These are phyloP conservation scores for Linnaemya tessellans DNA, from an alignment of 2,888 invertebrate genomes.

Conservation along the genomic window DNA sequence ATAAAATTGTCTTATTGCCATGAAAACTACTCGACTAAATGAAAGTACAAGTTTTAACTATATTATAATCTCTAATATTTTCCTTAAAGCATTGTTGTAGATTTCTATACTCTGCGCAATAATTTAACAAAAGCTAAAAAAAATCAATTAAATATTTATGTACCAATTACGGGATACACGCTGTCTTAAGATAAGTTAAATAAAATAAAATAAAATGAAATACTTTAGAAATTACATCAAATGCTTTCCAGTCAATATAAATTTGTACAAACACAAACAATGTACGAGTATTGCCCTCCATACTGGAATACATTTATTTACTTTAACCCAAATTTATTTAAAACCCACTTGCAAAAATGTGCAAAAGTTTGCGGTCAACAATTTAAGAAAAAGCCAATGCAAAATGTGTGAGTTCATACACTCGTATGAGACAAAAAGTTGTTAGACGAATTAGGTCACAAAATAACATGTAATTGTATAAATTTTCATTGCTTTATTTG, in stretches of 20 bases:
- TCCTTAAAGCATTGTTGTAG: background rate
- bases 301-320: background rate
- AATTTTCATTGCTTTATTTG: conserved; percentile 1
- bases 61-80: no score
- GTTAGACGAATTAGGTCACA: conserved; percentile 34
- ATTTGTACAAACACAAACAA: background rate
- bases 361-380: background rate
- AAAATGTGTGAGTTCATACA: background rate
- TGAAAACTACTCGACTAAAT: no score
- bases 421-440: background rate
- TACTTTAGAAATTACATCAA: background rate
- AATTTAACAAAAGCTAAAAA: background rate
- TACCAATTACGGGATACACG: background rate
- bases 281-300: background rate
- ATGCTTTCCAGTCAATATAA: background rate
- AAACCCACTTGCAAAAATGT: conserved; percentile 3
- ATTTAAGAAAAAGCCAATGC: background rate
- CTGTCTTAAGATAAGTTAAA: background rate
- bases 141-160: conserved; percentile 3
- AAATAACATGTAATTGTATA: conserved; percentile 14
- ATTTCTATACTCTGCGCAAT: background rate
- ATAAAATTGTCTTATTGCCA: no score
- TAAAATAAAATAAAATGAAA: background rate
- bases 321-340: conserved; percentile 15
- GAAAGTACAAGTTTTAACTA: no score